Evolutionary conservation across 2,888 invertebrate genomes (phyloP), one percentile per base, ranked within the genome.

Genomic region (Cephus runcator): DNA sequence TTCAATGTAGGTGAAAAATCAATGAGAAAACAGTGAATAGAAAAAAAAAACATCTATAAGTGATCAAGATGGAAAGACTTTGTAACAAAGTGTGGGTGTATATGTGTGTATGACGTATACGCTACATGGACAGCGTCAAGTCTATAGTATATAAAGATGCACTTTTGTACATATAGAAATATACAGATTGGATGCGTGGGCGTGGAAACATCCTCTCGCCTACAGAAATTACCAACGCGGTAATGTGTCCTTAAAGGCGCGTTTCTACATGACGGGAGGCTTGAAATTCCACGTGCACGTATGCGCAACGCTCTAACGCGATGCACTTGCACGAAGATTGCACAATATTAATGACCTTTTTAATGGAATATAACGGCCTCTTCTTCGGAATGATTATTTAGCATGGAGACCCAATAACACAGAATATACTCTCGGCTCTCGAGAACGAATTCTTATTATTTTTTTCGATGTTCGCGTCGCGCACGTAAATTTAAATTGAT

Each of bases 321-420:
- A 56, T 71, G 81, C 83, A 83, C 84, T 81, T 83, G 82, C 83
- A 82, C 83, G 84, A 84, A 75, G 83, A 74, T 83, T 83, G 81
- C 82, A 83, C 81, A 83, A 73, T 75, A 69, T 69, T 83, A 83
- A 80, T 83, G 81, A 83, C 83, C 81, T 73, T 83, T 79, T 83
- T 81, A 79, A 83, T 83, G 80, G 81, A 82, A 81, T 83, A 84
- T 84, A 83, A 83, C 83, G 83, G 83, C 82, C 82, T 33, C 31
- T 75, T 84, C 82, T 85, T 23, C 56, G 83, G 82, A 82, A 83
- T 84, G 83, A 85, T 84, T 81, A 85, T 84, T 81, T 31, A 85
- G 84, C 85, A 85, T 85, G 80, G 83, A 83, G 85, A 80, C 81
- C 84, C 84, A 85, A 85, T 84, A 82, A 81, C 80, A 78, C 80